A percentile compares a stretch with the other conserved stretches of the same genome.
Conservation (phyloP, 2,797 vertebrate species). For the Pangasius djambal region DNA sequence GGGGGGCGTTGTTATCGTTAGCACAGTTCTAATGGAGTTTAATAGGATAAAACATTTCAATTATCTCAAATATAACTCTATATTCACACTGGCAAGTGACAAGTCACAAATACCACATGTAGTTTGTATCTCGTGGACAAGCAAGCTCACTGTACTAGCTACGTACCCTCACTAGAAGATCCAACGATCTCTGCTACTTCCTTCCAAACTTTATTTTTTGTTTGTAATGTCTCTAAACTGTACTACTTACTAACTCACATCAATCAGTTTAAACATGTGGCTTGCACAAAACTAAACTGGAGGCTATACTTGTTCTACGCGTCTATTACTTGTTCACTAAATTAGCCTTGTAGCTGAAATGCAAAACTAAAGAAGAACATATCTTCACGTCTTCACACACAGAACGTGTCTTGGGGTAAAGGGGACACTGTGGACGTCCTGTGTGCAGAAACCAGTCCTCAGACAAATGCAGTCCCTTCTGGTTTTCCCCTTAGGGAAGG, state of each 20-base stretch:
- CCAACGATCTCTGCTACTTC: background rate
- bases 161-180: background rate
- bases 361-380: background rate
- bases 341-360: background rate
- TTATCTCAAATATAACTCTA: background rate
- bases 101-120: background rate
- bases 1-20: background rate
- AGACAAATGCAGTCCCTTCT: background rate
- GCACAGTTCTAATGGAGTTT: background rate
- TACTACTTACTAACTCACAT: background rate
- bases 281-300: background rate
- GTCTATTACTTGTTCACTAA: background rate
- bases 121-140: background rate
- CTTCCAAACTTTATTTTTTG: no score
- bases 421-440: background rate
- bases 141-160: background rate
- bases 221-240: no score
- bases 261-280: background rate
- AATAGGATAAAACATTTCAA: background rate
- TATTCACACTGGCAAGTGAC: background rate
- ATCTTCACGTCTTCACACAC: background rate
- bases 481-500: conserved; percentile 18
- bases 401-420: background rate
- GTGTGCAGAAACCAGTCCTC: background rate
- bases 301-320: background rate